Evolutionary conservation across 2,888 invertebrate genomes (phyloP).

Genomic region (Cheilosia soror): DNA sequence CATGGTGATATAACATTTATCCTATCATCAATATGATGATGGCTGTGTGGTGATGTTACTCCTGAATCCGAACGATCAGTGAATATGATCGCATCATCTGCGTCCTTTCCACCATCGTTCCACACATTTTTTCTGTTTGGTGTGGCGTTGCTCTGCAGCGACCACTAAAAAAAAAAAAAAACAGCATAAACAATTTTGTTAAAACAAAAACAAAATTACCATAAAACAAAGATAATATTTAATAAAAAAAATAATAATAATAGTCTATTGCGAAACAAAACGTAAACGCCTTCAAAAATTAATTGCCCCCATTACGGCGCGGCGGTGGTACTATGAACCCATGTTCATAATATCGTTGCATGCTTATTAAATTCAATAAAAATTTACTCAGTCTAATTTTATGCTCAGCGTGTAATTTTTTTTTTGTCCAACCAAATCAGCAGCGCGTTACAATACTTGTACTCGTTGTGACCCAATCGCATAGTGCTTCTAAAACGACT

Average conservation of each 20-base stretch:
- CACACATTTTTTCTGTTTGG: slow-evolving; percentile 80
- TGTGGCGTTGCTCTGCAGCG: slow-evolving; percentile 79
- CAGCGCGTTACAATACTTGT: slow-evolving; percentile 11
- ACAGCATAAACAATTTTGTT: not conserved
- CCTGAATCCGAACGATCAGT: slow-evolving; percentile 79
- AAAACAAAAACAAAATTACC: not conserved
- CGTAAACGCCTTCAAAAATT: slow-evolving; percentile 10
- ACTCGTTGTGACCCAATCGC: slow-evolving; percentile 7
- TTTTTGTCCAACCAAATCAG: slow-evolving; percentile 26
- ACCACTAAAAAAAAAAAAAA: slow-evolving; percentile 79
- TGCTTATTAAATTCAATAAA: slow-evolving; percentile 50
- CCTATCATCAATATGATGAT: slow-evolving; percentile 78
- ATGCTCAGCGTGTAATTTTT: not conserved
- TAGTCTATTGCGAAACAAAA: slow-evolving; percentile 24
- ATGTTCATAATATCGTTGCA: slow-evolving; percentile 19
- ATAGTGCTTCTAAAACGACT: not conserved
- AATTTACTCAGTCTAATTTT: not conserved
- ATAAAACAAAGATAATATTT: slow-evolving; percentile 1
- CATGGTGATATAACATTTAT: slow-evolving; percentile 76
- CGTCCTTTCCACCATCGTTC: slow-evolving; percentile 77
- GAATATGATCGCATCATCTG: slow-evolving; percentile 76
- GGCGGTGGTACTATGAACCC: slow-evolving; percentile 21
- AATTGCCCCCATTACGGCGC: slow-evolving; percentile 29
- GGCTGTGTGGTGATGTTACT: slow-evolving; percentile 79
- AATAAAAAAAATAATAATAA: slow-evolving; percentile 8